Base-by-base conservation (phyloP, 2,888 invertebrate genomes). In the Cataglyphis rosenhaueri region DNA sequence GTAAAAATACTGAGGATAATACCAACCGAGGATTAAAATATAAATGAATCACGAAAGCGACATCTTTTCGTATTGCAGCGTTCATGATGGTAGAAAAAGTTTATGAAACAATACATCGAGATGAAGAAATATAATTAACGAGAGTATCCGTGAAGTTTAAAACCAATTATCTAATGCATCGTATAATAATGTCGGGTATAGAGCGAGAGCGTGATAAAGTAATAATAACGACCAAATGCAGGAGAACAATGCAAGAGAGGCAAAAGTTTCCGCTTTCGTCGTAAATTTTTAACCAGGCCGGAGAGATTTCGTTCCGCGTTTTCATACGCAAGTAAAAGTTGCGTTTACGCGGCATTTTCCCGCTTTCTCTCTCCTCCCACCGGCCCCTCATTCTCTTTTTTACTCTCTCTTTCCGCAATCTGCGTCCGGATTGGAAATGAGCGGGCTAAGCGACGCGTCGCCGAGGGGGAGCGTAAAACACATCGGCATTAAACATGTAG, bases 401-500 rank as follows among this genome's bases (percentile, higher is more conserved):
- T 25, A 25, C 15, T 41, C 21, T 25, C 10, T n/a, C 35, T 66
- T 57, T 4, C 29, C 35, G 41, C 57, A 70, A 59, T 71, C 62
- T 15, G 35, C 57, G 57, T 5, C 10, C 44, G 71, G 12, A 78
- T 70, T 21, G 44, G 18, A 21, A 70, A 32, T n/a, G 59, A 32
- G 32, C 68, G 57, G 41, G 57, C 29, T 41, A 21, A 52, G 52
- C 74, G 44, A 21, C 61, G 48, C 68, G 76, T 64, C 75, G 84
- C 81, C 70, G 62, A 81, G 66, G 78, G 78, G 74, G 70, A 78
- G 83, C 84, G 88, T 88, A 87, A 90, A 90, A 86, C 85, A 84
- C 35, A 25, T 62, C 64, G 65, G 78, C 85, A 86, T 88, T 89
- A 90, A 88, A 91, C 84, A 89, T 90, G 88, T 88, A 89, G 85